Evolutionary conservation across 2,113 vertebrate genomes (phyloP), one percentile per base, ranked within the genome.

Genomic region (Scolopax mira): DNA sequence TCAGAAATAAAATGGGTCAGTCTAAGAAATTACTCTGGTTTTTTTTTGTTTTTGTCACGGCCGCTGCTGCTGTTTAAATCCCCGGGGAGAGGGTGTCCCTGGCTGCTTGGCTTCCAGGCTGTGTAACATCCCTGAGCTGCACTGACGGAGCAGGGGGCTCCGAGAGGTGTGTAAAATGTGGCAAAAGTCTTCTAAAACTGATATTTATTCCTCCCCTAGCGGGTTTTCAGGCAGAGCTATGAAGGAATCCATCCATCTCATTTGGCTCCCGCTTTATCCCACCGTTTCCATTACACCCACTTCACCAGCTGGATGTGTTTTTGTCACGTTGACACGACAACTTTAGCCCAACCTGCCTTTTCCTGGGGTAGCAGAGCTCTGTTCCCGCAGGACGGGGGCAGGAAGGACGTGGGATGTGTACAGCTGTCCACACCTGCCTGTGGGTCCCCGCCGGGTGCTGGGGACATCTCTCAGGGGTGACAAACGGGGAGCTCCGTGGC

Each of bases 361-460:
- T 51, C 8, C 42, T 33, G n/a, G 4, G 3, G 13, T 8, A n/a
- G 2, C 2, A 52, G 37, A 69, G 24, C 48, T 82, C 33, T 33
- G 0, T 31, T 54, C 33, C 51, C 16, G 5, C 10, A 11, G 5
- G 6, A 35, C 24, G 0, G 0, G 0, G 30, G 14, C 21, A 44
- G 0, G 1, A 41, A 15, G 7, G 21, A 18, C 0, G 4, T 16
- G 21, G 35, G 15, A 0, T 11, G 31, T n/a, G 58, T 44, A 13
- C 3, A n/a, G 46, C 31, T 11, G 17, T 18, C 5, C 37, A 6
- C 9, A 7, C 5, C 22, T 2, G 14, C 11, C 0, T 12, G 6
- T 13, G 11, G 13, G 21, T 23, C 7, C 31, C 33, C 19, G 33
- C n/a, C 3, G 2, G 3, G 8, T 1, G 1, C 0, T n/a, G 28